Evolutionary conservation across 1,140 invertebrate genomes (phyloP).

Genomic region (Venustaconcha ellipsiformis): DNA sequence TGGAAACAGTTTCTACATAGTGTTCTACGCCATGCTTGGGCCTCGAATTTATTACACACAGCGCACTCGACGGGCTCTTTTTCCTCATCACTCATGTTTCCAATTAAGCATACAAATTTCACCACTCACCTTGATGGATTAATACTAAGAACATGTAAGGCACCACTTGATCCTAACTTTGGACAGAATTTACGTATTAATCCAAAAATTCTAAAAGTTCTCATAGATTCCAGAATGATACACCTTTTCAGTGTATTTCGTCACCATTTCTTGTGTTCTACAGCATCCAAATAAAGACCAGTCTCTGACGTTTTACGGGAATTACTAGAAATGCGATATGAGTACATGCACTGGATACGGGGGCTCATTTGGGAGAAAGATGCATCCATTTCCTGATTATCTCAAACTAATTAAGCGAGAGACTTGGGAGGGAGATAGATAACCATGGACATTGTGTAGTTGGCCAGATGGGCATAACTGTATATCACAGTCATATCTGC

Average conservation of each 20-base stretch:
- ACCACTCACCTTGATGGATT: neutral
- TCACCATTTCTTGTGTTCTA: conserved; percentile 38
- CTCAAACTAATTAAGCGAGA: no score
- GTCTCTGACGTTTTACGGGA: conserved; percentile 6
- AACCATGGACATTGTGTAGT: no score
- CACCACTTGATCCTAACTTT: neutral
- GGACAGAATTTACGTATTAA: conserved; percentile 6
- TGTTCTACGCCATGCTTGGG: conserved; percentile 64
- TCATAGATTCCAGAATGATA: conserved; percentile 16
- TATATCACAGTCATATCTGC: no score
- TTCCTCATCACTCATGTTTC: conserved; percentile 31
- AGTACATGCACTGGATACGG: no score
- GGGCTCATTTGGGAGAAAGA: no score
- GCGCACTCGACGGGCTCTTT: conserved; percentile 38
- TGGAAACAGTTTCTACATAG: conserved; percentile 67
- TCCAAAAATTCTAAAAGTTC: conserved; percentile 9
- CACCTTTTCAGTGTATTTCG: conserved; percentile 31
- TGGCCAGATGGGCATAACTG: no score
- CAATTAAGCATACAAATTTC: neutral
- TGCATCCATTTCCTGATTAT: no score
- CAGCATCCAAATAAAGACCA: conserved; percentile 28
- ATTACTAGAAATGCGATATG: no score
- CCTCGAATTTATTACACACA: conserved; percentile 65
- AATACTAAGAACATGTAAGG: conserved; percentile 17
- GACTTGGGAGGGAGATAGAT: no score